phyloP scores from a whole-genome alignment of 2,888 invertebrate species.

The Tipula confusa region DNA sequence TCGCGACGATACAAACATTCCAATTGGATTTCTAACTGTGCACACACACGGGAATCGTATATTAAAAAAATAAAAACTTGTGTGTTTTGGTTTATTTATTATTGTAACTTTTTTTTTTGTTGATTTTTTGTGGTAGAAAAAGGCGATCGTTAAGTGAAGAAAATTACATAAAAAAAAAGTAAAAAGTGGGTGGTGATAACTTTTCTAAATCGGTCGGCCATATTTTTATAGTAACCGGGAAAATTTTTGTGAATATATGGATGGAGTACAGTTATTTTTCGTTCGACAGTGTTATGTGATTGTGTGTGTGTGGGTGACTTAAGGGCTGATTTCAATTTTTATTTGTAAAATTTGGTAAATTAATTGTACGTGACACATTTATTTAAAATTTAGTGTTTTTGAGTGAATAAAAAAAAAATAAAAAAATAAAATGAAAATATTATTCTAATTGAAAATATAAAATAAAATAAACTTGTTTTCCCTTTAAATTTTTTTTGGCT shows the following conservation, averaged over 20 bases:
- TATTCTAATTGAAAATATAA: neutral
- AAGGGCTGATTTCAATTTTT: neutral
- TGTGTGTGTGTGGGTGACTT: neutral
- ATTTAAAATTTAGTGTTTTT: neutral
- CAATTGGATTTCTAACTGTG: neutral
- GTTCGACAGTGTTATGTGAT: neutral
- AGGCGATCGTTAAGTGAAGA: neutral
- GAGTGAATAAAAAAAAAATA: neutral
- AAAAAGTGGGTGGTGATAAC: conserved; percentile 15
- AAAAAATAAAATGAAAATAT: neutral
- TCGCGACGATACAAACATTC: neutral
- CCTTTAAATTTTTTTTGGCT: neutral
- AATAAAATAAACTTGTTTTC: neutral
- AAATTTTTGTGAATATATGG: conserved; percentile 3
- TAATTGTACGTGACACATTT: neutral
- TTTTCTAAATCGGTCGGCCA: conserved; percentile 32
- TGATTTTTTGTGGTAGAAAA: neutral
- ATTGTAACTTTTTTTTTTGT: neutral
- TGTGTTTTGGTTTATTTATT: neutral
- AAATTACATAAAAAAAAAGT: too few relatives aligned
- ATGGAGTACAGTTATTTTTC: neutral
- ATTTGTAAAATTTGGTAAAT: neutral
- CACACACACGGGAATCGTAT: neutral
- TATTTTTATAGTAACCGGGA: conserved; percentile 34
- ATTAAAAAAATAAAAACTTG: neutral